Conservation (phyloP, 2,888 invertebrate species). For the Bruchidius siliquastri region DNA sequence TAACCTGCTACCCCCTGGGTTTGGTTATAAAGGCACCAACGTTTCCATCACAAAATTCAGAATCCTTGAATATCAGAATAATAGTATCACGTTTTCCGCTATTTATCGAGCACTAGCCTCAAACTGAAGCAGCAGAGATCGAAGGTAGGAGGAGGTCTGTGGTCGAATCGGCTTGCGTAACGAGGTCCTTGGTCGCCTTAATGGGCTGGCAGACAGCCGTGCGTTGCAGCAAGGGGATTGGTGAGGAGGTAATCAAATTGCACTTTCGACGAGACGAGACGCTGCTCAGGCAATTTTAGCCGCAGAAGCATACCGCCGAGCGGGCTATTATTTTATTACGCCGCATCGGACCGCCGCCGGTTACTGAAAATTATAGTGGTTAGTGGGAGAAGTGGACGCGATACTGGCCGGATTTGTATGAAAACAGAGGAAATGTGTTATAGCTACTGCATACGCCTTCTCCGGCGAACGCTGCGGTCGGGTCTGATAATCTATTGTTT, state of each 20-base stretch:
- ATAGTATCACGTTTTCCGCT: too few species aligned
- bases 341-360: background rate
- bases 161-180: background rate
- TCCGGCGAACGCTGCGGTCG: too few species aligned
- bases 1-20: too few species aligned
- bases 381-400: background rate
- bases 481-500: too few species aligned
- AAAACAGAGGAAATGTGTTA: too few species aligned
- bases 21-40: too few species aligned
- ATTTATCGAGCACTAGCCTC: too few species aligned
- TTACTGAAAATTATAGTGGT: background rate
- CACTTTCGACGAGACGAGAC: background rate
- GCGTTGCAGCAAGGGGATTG: background rate
- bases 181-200: background rate
- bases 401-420: background rate
- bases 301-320: background rate
- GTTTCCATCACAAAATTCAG: too few species aligned
- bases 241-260: background rate
- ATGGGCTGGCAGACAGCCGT: background rate
- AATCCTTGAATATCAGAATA: too few species aligned
- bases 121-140: background rate
- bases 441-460: too few species aligned
- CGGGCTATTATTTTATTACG: background rate
- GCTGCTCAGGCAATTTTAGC: background rate
- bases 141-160: background rate